A percentile compares a stretch with the other conserved stretches of the same genome.
Evolutionary conservation across 2,113 vertebrate species (phyloP).

Genomic region (Protomyctophum bolini): DNA sequence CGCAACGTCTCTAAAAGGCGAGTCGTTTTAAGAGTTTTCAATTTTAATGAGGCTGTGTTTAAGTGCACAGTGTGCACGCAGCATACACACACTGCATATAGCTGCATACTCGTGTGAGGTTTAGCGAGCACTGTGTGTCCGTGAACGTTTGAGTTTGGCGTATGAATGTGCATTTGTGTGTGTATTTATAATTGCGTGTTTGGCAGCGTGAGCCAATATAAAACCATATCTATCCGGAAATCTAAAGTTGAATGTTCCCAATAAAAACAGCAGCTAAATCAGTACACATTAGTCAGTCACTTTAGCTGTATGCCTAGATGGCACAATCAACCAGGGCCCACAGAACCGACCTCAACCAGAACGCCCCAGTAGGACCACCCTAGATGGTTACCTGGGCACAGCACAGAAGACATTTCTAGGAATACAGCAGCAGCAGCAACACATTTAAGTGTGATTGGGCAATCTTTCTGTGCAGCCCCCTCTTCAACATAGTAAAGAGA

Average conservation of each 20-base stretch:
- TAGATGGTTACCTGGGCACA: constrained; percentile 37
- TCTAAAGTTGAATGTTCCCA: constrained; percentile 63
- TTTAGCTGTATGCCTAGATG: constrained; percentile 38
- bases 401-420: constrained; percentile 25
- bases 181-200: constrained; percentile 67
- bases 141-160: constrained; percentile 28
- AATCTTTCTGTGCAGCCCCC: too few species aligned
- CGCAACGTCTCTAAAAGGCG: constrained; percentile 39
- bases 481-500: too few species aligned
- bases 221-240: constrained; percentile 60
- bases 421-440: constrained; percentile 33
- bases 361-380: constrained; percentile 50
- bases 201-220: constrained; percentile 49
- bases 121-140: background rate
- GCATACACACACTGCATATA: constrained; percentile 8
- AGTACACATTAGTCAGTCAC: constrained; percentile 44
- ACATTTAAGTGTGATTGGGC: too few species aligned
- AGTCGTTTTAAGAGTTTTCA: constrained; percentile 40
- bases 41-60: constrained; percentile 52
- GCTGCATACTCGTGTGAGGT: constrained; percentile 11
- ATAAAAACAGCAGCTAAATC: constrained; percentile 66
- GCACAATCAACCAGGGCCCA: constrained; percentile 40
- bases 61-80: constrained; percentile 18
- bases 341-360: constrained; percentile 38
- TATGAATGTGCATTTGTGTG: constrained; percentile 54